Percentiles rank a stretch among this genome's conserved stretches.
Evolutionary conservation across 2,888 invertebrate genomes (phyloP).

Genomic region (Choristoneura rosaceana): DNA sequence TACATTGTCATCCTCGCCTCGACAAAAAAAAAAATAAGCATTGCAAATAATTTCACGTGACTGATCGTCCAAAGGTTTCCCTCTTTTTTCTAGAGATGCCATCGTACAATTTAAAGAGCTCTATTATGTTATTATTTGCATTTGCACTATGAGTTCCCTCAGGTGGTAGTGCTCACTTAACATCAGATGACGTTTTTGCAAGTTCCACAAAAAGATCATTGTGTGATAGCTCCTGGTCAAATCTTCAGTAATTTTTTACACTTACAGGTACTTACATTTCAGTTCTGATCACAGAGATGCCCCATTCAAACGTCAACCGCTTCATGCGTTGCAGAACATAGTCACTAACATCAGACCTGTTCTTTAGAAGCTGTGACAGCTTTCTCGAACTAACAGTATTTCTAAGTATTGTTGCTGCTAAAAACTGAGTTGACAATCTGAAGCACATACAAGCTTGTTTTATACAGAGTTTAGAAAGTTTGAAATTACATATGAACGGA

Average conservation of each 20-base stretch:
- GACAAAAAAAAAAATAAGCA: too few species aligned
- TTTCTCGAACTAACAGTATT: conserved; percentile 95
- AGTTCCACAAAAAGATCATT: too few species aligned
- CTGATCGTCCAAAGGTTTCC: too few species aligned
- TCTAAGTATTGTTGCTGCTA: conserved; percentile 92
- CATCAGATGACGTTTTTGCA: too few species aligned
- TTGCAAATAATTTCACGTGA: too few species aligned
- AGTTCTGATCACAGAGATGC: conserved; percentile 93
- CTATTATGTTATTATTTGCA: too few species aligned
- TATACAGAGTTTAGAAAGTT: not conserved
- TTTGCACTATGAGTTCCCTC: too few species aligned
- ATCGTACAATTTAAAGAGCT: too few species aligned
- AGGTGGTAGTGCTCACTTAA: too few species aligned
- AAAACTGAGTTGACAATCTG: conserved; percentile 89
- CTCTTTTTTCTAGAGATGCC: too few species aligned
- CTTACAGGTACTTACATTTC: conserved; percentile 90
- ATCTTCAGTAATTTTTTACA: not conserved
- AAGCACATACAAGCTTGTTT: conserved; percentile 24
- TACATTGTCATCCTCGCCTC: too few species aligned
- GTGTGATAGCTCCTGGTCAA: not conserved
- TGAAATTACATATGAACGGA: not conserved
- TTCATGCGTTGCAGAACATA: conserved; percentile 92
- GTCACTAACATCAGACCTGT: conserved; percentile 92
- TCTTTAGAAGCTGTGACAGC: conserved; percentile 93
- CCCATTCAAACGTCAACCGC: conserved; percentile 93